Percentiles rank a stretch among this genome's conserved stretches.
phyloP scores from a whole-genome alignment of 2,113 vertebrate genomes.

The Planiliza haematocheilus region DNA sequence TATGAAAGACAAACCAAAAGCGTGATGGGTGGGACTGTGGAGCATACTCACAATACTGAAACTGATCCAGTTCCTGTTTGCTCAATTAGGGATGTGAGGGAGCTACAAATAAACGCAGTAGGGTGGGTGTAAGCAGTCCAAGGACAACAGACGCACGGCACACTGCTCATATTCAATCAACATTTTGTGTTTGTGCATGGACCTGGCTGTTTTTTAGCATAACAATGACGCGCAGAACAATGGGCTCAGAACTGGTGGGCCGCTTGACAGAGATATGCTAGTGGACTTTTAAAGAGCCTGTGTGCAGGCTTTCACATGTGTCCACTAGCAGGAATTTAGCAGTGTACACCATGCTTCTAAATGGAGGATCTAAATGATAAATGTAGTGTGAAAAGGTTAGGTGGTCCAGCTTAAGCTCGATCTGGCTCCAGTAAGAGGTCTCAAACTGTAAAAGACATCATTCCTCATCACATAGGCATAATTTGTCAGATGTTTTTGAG shows the following conservation, averaged over 20 bases:
- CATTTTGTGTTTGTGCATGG: neutral
- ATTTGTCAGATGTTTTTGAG: too few relatives aligned
- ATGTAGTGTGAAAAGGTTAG: too few relatives aligned
- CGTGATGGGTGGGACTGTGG: neutral
- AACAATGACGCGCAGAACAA: neutral
- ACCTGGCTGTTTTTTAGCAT: neutral
- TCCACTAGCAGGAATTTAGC: too few relatives aligned
- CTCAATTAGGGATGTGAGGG: neutral
- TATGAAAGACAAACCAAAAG: neutral
- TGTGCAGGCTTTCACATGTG: too few relatives aligned
- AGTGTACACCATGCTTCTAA: too few relatives aligned
- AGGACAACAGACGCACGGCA: neutral
- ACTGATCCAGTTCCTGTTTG: conserved; percentile 13
- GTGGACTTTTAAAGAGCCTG: too few relatives aligned
- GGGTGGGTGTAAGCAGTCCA: neutral
- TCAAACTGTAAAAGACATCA: too few relatives aligned
- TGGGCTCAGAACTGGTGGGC: neutral
- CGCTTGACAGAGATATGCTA: too few relatives aligned
- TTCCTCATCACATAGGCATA: too few relatives aligned
- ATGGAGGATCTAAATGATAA: too few relatives aligned
- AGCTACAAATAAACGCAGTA: neutral
- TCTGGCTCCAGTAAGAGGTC: too few relatives aligned
- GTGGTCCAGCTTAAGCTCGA: too few relatives aligned
- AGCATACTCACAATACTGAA: neutral
- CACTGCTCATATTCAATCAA: neutral